Conservation (phyloP, 1,140 invertebrate species). For the Sitophilus oryzae region DNA sequence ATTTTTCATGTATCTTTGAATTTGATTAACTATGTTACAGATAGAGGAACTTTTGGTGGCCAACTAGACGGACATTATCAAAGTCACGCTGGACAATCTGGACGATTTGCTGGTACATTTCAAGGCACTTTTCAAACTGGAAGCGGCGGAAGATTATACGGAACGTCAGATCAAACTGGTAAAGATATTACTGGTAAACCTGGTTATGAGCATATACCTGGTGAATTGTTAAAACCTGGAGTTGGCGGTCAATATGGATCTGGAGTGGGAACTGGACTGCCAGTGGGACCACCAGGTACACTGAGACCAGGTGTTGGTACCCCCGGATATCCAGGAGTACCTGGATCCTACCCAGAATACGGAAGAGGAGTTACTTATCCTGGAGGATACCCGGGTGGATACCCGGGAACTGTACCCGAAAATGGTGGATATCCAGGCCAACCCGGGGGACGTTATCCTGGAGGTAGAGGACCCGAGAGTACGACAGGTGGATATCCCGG, state of each 20-base stretch:
- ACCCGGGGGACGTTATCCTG: not conserved
- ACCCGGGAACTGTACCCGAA: not conserved
- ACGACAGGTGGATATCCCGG: not conserved
- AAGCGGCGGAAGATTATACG: not conserved
- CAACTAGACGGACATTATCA: constrained; percentile 33
- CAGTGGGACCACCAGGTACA: not conserved
- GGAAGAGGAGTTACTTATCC: not conserved
- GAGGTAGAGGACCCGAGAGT: too few relatives aligned
- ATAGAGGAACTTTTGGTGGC: constrained; percentile 28
- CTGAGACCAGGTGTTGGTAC: not conserved
- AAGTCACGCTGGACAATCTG: constrained; percentile 22
- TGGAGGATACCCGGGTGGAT: not conserved
- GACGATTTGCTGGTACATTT: constrained; percentile 37
- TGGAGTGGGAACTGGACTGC: not conserved
- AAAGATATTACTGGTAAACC: not conserved
- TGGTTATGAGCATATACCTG: not conserved
- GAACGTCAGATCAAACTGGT: not conserved
- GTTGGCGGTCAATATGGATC: not conserved
- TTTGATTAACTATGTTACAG: not conserved
- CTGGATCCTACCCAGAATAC: not conserved
- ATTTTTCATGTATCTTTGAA: not conserved
- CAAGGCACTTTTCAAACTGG: constrained; percentile 33
- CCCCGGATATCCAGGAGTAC: not conserved
- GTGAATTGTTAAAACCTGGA: constrained; percentile 9
- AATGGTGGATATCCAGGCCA: not conserved